phyloP scores from a whole-genome alignment of 2,888 invertebrate species.

The Ophioninae sp. region DNA sequence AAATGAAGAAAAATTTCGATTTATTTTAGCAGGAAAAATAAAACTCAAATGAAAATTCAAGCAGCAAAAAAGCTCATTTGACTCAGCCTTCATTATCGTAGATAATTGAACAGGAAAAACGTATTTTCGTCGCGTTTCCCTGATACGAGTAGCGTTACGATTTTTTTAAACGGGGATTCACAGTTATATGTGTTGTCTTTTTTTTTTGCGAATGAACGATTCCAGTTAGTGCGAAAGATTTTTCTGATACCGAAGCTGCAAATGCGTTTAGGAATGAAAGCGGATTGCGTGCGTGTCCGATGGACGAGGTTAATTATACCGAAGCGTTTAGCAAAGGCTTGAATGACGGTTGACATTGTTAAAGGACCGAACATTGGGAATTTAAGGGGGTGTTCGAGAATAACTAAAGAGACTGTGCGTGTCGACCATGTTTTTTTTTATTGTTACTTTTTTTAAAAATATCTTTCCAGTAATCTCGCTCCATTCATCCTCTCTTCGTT shows the following conservation, averaged over 20 bases:
- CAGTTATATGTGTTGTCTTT: not conserved
- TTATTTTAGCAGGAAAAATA: too few relatives aligned
- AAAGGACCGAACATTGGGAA: conserved; percentile 23
- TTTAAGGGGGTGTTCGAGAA: conserved; percentile 51
- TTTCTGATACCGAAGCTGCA: not conserved
- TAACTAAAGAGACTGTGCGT: conserved; percentile 59
- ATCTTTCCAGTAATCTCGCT: conserved; percentile 4
- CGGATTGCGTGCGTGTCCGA: not conserved
- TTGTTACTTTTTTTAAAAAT: conserved; percentile 34
- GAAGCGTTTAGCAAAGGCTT: conserved; percentile 37
- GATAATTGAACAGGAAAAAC: not conserved
- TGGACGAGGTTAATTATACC: conserved; percentile 22
- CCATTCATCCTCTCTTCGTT: not conserved
- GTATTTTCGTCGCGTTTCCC: not conserved
- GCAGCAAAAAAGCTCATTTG: not conserved
- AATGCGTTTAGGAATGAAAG: not conserved
- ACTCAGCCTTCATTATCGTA: not conserved
- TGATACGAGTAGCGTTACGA: not conserved
- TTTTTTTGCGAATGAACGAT: not conserved
- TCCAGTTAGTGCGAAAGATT: not conserved
- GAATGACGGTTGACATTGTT: not conserved
- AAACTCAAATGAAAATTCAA: not conserved
- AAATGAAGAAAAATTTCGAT: too few relatives aligned
- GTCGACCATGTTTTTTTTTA: conserved; percentile 53
- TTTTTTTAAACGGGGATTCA: not conserved